phyloP scores from a whole-genome alignment of 2,888 invertebrate genomes.

The Euspilapteryx auroguttella region DNA sequence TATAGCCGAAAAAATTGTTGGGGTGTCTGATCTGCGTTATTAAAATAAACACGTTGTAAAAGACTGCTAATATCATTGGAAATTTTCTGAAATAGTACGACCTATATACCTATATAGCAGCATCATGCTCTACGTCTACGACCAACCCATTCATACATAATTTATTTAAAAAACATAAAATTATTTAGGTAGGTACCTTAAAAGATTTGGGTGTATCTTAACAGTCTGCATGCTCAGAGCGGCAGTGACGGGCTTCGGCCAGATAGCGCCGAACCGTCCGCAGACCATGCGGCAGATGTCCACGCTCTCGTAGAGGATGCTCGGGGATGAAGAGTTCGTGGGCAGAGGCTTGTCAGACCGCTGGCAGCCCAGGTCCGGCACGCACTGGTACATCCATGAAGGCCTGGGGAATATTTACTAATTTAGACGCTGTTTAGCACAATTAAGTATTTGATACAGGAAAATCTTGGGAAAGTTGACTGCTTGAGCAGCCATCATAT shows the following conservation, averaged over 20 bases:
- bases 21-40: too few species aligned
- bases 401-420: conserved; percentile 20
- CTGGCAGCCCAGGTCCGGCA: conserved; percentile 31
- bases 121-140: too few species aligned
- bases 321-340: conserved; percentile 17
- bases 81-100: neutral
- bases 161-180: too few species aligned
- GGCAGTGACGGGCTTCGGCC: conserved; percentile 68
- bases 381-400: conserved; percentile 40
- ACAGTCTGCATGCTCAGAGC: conserved; percentile 40
- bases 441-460: too few species aligned
- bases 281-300: conserved; percentile 70
- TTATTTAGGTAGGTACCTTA: conserved; percentile 23
- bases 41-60: neutral
- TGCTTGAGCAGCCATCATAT: too few species aligned
- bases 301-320: conserved; percentile 36
- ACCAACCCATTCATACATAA: too few species aligned
- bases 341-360: conserved; percentile 29
- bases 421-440: too few species aligned
- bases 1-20: too few species aligned
- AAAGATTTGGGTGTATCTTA: conserved; percentile 58
- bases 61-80: neutral
- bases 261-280: conserved; percentile 67
- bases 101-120: too few species aligned
- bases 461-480: too few species aligned